Base-by-base conservation (phyloP, 2,797 vertebrate genomes). In the Sarcophilus harrisii region DNA sequence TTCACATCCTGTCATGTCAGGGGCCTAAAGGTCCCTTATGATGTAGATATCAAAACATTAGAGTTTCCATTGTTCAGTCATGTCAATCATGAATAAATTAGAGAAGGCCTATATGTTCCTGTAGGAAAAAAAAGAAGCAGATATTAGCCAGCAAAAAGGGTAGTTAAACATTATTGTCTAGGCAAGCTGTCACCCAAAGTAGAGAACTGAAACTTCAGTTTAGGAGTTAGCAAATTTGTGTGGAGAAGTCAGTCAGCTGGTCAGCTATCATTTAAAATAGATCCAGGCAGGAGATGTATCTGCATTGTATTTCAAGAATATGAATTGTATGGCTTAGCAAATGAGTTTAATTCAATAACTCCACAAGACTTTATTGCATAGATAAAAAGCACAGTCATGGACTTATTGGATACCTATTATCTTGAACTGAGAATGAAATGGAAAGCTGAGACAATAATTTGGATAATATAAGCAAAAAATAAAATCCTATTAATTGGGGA, bases 31-130 rank as follows among this genome's bases (percentile, higher is more conserved):
- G 96, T 94, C 97, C 96, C 94, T 94, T 98, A 97, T 96, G 98
- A 97, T 95, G 94, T 0, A 8, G 94, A 38, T 87, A 98, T 98
- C 97, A 97, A 96, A 97, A 98, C 90, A 94, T 98, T 98, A 98
- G 97, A 97, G 94, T 97, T 97, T 95, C 94, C 95, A 97, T 90
- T 94, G 38, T 96, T 97, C 96, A 95, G 93, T 93, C 96, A 97
- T 98, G 96, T 94, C 90, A 97, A 96, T 98, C 98, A 98, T 93
- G 96, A 98, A 96, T 97, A 97, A 98, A 98, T 97, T 97, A 66
- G 38, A 95, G 98, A 95, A 98, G 91, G 87, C 92, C 97, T 98
- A 93, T 90, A 97, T 93, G 95, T 94, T 96, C 96, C 95, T 97
- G 96, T 98, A 98, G 96, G 81, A 94, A 81, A 89, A 55, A 89